Conservation (phyloP, 2,113 vertebrate species). For the Notiomystis cincta region DNA sequence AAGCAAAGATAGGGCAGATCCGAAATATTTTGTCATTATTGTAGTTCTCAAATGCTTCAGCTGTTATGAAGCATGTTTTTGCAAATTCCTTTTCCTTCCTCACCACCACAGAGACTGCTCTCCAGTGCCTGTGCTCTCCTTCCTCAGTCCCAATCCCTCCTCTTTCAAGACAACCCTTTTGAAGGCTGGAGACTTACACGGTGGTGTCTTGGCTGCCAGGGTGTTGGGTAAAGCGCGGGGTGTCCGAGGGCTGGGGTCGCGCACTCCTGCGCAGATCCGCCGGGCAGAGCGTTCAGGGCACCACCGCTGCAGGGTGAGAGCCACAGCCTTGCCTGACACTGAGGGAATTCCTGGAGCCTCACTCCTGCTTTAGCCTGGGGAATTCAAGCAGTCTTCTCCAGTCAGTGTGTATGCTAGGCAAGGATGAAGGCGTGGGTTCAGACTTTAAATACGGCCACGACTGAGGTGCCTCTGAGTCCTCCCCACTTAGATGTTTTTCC, state of each 20-base stretch:
- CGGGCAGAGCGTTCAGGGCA: not conserved
- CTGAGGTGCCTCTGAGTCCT: not conserved
- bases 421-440: not conserved
- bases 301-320: not conserved
- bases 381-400: not conserved
- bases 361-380: not conserved
- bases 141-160: not conserved
- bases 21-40: not conserved
- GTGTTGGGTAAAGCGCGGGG: fast-evolving
- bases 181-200: not conserved
- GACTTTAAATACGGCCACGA: not conserved
- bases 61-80: not conserved
- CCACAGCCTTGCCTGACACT: not conserved
- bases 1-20: not conserved
- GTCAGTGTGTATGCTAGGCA: not conserved
- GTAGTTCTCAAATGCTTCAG: not conserved
- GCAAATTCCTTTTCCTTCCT: not conserved
- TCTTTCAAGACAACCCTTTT: not conserved
- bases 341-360: not conserved
- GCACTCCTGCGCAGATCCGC: fast-evolving
- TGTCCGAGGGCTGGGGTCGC: fast-evolving
- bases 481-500: not conserved
- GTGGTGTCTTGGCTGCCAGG: not conserved
- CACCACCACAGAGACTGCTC: not conserved
- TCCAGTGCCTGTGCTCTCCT: not conserved